These are phyloP conservation scores for Ceyx melanurus DNA, from an alignment of 2,113 vertebrate species.

Conservation along the genomic window DNA sequence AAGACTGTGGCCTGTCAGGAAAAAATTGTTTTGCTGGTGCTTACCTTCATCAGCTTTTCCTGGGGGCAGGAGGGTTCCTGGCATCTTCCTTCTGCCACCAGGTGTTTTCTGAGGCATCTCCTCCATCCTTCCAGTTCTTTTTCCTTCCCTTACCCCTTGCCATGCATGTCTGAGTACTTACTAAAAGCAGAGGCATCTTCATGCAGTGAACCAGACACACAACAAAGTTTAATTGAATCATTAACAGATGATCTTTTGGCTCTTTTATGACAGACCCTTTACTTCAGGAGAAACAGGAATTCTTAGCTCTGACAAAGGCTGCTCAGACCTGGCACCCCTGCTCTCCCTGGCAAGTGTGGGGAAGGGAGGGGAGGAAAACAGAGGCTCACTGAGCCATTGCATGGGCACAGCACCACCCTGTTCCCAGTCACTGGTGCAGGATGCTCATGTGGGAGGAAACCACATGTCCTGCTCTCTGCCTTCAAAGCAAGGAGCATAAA, in stretches of 20 bases:
- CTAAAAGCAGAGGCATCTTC: not conserved
- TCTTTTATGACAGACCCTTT: not conserved
- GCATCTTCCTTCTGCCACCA: not conserved
- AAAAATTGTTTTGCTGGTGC: not conserved
- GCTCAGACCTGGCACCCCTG: not conserved
- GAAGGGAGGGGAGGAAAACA: not conserved
- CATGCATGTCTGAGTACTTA: not conserved
- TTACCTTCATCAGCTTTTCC: not conserved
- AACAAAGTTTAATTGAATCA: not conserved
- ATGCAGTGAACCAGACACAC: not conserved
- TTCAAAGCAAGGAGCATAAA: not conserved
- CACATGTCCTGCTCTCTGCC: not conserved
- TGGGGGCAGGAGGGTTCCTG: not conserved
- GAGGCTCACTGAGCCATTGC: not conserved
- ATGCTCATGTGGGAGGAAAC: not conserved
- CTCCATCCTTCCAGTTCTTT: not conserved
- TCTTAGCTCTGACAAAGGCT: not conserved
- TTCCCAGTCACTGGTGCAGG: not conserved
- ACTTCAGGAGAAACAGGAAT: not conserved
- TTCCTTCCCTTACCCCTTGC: not conserved
- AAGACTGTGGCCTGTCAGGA: not conserved
- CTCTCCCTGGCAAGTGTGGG: not conserved
- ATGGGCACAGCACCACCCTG: not conserved
- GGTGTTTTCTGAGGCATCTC: not conserved
- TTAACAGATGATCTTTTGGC: not conserved